Evolutionary conservation across 2,888 invertebrate species (phyloP), one percentile per base, ranked within the genome.

Genomic region (Caenorhabditis auriculariae): DNA sequence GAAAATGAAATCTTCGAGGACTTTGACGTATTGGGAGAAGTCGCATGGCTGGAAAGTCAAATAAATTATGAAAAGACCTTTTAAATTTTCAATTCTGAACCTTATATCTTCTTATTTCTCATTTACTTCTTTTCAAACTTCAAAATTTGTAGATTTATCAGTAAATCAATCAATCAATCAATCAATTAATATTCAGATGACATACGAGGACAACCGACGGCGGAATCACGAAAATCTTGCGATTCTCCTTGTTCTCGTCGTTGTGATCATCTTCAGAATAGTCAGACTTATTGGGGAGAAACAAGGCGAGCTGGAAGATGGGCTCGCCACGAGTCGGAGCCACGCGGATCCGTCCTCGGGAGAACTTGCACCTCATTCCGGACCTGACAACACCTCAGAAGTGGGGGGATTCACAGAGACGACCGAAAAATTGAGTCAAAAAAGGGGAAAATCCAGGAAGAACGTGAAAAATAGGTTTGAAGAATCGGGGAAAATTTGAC

Each of bases 331-430:
- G 66, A 27, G 48, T 43, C 3, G 66, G 52, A 0, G 58, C 60
- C 15, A 47, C 54, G 29, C 54, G 52, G n/a, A 67, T 54, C 3
- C 67, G 50, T 19, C 67, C 67, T 19, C 67, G 59, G 6, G 50
- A 61, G 42, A 58, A 61, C 54, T 54, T 61, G 43, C 64, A 64
- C 3, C 64, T 42, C 64, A 64, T 63, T 52, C n/a, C n/a, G n/a
- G n/a, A n/a, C n/a, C n/a, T n/a, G n/a, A n/a, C n/a, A n/a, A n/a
- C n/a, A n/a, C n/a, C n/a, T n/a, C n/a, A n/a, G n/a, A n/a, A n/a
- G n/a, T n/a, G n/a, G n/a, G n/a, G n/a, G n/a, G n/a, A n/a, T n/a
- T n/a, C n/a, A n/a, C n/a, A n/a, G n/a, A n/a, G n/a, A n/a, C n/a
- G n/a, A n/a, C n/a, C n/a, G n/a, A n/a, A n/a, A n/a, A n/a, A n/a